These are phyloP conservation scores for Caenorhabditis japonica DNA, from an alignment of 2,888 invertebrate species.

Conservation along the genomic window DNA sequence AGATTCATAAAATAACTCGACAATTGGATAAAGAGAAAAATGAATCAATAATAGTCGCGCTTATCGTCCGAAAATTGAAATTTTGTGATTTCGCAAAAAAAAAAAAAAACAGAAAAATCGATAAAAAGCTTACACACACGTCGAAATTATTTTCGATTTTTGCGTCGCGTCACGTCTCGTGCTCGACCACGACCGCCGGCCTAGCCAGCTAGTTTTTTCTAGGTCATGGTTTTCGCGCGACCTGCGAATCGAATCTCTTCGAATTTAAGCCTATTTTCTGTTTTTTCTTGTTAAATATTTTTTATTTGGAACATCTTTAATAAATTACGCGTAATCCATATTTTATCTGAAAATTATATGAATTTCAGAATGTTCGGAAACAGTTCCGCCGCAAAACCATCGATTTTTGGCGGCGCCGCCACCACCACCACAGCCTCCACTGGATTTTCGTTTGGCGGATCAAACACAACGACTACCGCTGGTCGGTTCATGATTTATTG, in stretches of 20 bases:
- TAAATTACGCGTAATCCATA: no score
- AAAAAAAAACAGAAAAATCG: no score
- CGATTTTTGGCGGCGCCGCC: conserved; percentile 25
- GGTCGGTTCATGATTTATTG: conserved; percentile 8
- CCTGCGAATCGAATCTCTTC: not conserved
- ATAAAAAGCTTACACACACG: no score
- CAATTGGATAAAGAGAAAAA: no score
- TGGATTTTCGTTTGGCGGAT: conserved; percentile 39
- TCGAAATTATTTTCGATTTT: conserved; percentile 40
- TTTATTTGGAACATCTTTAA: not conserved
- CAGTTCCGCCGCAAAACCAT: conserved; percentile 15
- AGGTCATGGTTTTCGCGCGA: conserved; percentile 18
- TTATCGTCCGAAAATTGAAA: no score
- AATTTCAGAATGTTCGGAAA: conserved; percentile 42
- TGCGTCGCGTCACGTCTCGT: conserved; percentile 22
- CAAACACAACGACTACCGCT: conserved; percentile 6
- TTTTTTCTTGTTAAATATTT: not conserved
- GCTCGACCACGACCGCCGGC: conserved; percentile 25
- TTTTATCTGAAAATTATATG: not conserved
- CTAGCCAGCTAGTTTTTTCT: conserved; percentile 9
- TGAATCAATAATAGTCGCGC: no score
- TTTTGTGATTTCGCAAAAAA: no score
- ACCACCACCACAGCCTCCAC: conserved; percentile 25
- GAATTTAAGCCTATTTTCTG: not conserved
- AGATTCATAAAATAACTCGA: no score